Evolutionary conservation across 2,888 invertebrate genomes (phyloP), one percentile per base, ranked within the genome.

Genomic region (Conops quadrifasciatus): DNA sequence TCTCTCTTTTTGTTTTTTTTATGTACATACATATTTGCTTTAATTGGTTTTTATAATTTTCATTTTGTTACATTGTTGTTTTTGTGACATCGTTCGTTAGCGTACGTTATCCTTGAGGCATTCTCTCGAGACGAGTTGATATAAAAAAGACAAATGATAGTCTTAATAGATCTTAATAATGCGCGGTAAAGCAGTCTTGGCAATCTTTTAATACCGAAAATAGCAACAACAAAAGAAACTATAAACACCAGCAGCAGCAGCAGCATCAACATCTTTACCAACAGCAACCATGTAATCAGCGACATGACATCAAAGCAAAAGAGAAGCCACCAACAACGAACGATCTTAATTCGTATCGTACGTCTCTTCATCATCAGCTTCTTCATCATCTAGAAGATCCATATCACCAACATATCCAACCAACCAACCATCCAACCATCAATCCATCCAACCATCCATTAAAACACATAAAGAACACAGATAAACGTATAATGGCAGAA

Each of bases 301-400:
- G 9, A 36, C 5, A 36, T 4, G 36, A 9, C 36, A 36, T 9
- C 36, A 36, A 36, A 9, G 9, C 36, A 36, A 9, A 36, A 9
- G 36, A 36, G 9, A 36, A 36, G 36, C 24, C 21, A 30, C 21
- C 16, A 26, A 26, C 53, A 28, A 51, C 56, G 63, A 71, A 63
- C 59, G 63, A 65, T 64, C 59, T 28, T 59, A 56, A 15, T 68
- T 72, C 65, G 47, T 51, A 68, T 43, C 69, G 19, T 30, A 43
- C 30, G 28, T 67, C 43, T 47, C 67, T 67, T 53, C 36, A 36
- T 36, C 9, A 9, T 36, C n/a, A 70, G 51, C 51, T 64, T 70
- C 56, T 67, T 70, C 63, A 45, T 24, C 16, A 47, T 24, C 36
- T 7, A 7, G 5, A 36, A 7, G 9, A 36, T 36, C 36, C 4